phyloP scores from a whole-genome alignment of 2,113 vertebrate species.

The Polypterus bichir region DNA sequence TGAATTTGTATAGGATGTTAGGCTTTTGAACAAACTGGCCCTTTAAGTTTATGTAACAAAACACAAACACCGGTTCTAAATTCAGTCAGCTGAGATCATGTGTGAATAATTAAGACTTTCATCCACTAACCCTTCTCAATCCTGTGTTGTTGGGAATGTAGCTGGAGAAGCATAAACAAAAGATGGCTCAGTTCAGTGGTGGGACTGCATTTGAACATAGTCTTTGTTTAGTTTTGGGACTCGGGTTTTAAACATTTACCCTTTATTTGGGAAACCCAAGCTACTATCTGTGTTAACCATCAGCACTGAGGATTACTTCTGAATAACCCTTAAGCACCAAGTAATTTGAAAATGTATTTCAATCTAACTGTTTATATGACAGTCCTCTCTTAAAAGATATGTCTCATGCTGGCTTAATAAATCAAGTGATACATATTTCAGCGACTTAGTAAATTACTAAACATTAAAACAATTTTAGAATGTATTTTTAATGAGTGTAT shows the following conservation, averaged over 20 bases:
- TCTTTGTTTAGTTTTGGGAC: slow-evolving; percentile 2
- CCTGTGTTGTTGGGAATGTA: slow-evolving; percentile 8
- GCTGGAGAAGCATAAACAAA: slow-evolving; percentile 11
- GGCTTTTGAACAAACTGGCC: slow-evolving; percentile 27
- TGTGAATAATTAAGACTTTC: slow-evolving; percentile 21
- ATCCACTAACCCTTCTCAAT: slow-evolving; percentile 7
- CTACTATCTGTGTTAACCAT: too few relatives aligned
- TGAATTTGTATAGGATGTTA: slow-evolving; percentile 20
- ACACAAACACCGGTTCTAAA: slow-evolving; percentile 20
- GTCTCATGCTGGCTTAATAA: too few relatives aligned
- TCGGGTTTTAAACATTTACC: neutral
- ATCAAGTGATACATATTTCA: too few relatives aligned
- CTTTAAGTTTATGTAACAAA: slow-evolving; percentile 19
- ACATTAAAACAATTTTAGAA: too few relatives aligned
- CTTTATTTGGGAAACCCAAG: neutral
- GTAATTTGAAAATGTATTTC: too few relatives aligned
- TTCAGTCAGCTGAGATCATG: slow-evolving; percentile 36
- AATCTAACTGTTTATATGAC: too few relatives aligned
- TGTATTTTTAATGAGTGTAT: too few relatives aligned
- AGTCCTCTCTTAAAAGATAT: too few relatives aligned
- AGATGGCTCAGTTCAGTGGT: neutral
- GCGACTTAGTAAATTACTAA: too few relatives aligned
- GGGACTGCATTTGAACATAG: neutral
- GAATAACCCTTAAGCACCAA: too few relatives aligned
- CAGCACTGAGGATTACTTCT: too few relatives aligned